Evolutionary conservation across 2,797 vertebrate species (phyloP), one percentile per base, ranked within the genome.

Genomic region (Danio choprae): DNA sequence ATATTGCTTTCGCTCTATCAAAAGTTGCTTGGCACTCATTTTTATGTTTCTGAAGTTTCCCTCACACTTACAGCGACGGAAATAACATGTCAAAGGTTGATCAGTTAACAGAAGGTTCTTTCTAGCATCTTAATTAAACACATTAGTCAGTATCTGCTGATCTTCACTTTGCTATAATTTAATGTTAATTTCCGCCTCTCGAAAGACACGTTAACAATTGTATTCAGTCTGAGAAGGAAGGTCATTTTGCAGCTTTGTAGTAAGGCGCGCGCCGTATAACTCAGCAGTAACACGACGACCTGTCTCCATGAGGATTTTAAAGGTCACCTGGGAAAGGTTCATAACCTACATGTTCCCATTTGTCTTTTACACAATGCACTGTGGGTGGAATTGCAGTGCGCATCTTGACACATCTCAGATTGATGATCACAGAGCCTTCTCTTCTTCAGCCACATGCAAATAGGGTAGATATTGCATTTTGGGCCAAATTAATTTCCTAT

Each of bases 1-100:
- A 48, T 43, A 50, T 20, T 73, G 72, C 73, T 55, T 55, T 40
- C 62, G 50, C 12, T 41, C 48, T 50, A 73, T 84, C 77, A 77
- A 51, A 75, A 72, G 67, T 73, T 78, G 48, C 68, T 79, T 71
- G 55, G 40, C 48, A 53, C 43, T 53, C 46, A 38, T 29, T 16
- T 53, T 56, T 67, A 7, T 51, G 50, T 77, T 64, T 70, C 15
- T 81, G 55, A 77, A 73, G 82, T 48, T 68, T 36, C 10, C 7
- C 65, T n/a, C 74, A 12, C 43, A 48, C 81, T 53, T 74, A 16
- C 12, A 2, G 55, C 40, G 48, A 22, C 12, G 20, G 51, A 84
- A 83, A 81, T 81, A 64, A 77, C 59, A 22, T 77, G 84, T 84
- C 79, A 86, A 76, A 82, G 81, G 73, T 84, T 60, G 65, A 82